Base-by-base conservation (phyloP, 2,888 invertebrate genomes). In the Oscheius sp. region DNA sequence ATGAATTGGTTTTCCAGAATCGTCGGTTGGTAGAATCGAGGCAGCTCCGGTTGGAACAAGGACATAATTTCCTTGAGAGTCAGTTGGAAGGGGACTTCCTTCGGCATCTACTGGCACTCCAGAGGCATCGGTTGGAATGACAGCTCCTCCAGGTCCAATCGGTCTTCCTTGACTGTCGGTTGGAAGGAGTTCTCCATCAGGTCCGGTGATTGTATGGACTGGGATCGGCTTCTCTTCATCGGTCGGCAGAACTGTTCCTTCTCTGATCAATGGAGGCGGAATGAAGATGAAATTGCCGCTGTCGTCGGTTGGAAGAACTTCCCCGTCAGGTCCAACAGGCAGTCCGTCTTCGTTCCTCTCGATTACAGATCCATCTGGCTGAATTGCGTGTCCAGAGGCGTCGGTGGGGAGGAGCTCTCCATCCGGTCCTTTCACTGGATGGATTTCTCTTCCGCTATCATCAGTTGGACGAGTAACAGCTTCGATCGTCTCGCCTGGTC, bases 41-140 rank as follows among this genome's bases (percentile, higher is more conserved):
- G 78, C 79, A 29, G 75, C 55, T 80, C 79, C n/a, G 77, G 70
- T 52, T 72, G 79, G 4, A 20, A 17, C 65, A 2, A 27, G 6
- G 5, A 52, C 37, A 29, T 65, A n/a, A 27, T 82, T 78, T 25
- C 82, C 82, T 15, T 80, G 66, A 3, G 70, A 70, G 67, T 84
- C 80, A 37, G 77, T 75, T 31, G 72, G 67, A 23, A 85, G 65
- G n/a, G 64, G 48, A 2, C 75, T 65, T 5, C 81, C 82, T 17
- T 75, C 74, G 17, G 82, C 81, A n/a, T 73, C 77, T 8, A 82
- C 23, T 10, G 82, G 82, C 8, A 57, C 52, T n/a, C 80, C 82
- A 3, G 73, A 65, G 8, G 74, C 71, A 37, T 83, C 78, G 6
- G 68, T 67, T 29, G 72, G 68, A 6, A 83, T 68, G 0, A 73